phyloP scores from a whole-genome alignment of 2,113 vertebrate species.

The Manacus vitellinus region DNA sequence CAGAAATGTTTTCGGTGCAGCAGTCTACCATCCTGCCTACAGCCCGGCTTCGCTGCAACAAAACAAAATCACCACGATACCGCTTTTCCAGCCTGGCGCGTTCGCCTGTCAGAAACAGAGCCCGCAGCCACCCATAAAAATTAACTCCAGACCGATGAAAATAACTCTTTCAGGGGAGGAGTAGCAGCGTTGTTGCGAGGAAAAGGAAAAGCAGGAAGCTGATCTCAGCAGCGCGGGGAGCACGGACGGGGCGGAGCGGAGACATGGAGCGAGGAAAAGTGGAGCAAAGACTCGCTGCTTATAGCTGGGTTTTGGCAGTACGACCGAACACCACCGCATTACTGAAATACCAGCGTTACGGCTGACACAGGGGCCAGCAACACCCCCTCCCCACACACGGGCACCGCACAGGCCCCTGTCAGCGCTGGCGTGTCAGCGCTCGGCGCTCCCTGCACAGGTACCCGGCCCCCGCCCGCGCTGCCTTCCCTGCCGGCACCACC shows the following conservation, averaged over 20 bases:
- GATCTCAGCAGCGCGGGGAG: slow-evolving; percentile 70
- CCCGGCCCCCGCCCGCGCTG: background rate
- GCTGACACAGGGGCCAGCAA: background rate
- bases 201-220: slow-evolving; percentile 76
- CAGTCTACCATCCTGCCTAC: slow-evolving; percentile 54
- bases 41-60: slow-evolving; percentile 42
- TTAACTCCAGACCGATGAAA: slow-evolving; percentile 47
- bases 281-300: slow-evolving; percentile 36
- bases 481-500: background rate
- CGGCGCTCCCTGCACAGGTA: background rate
- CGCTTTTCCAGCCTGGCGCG: background rate
- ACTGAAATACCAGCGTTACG: background rate
- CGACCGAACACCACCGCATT: background rate
- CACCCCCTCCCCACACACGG: background rate
- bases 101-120: background rate
- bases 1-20: slow-evolving; percentile 27
- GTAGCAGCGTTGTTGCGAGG: slow-evolving; percentile 19
- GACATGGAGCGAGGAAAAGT: slow-evolving; percentile 48
- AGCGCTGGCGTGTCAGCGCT: background rate
- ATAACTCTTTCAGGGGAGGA: slow-evolving; percentile 63
- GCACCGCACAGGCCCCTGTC: background rate
- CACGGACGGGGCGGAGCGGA: slow-evolving; percentile 73
- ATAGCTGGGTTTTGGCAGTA: slow-evolving; percentile 40
- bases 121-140: slow-evolving; percentile 4
- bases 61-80: slow-evolving; percentile 15